These are phyloP conservation scores for Gymnothorax reevesii DNA, from an alignment of 2,797 vertebrate genomes.

Conservation along the genomic window DNA sequence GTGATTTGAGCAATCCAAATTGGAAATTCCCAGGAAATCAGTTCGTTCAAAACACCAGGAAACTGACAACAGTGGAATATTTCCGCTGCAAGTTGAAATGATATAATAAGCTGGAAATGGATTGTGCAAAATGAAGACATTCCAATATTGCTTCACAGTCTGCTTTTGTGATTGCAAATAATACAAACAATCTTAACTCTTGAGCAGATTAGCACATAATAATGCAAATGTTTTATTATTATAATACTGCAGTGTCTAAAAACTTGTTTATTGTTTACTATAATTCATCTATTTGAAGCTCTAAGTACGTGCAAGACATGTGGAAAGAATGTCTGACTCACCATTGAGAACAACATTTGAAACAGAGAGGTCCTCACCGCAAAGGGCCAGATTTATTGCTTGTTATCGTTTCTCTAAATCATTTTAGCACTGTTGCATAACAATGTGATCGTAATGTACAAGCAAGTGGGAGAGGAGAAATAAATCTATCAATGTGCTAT, in stretches of 20 bases:
- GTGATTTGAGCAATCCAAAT: neutral
- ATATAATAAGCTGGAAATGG: neutral
- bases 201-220: neutral
- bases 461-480: conserved; percentile 48
- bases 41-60: neutral
- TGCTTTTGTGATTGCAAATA: neutral
- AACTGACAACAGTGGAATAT: neutral
- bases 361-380: neutral
- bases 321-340: neutral
- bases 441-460: conserved; percentile 53
- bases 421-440: conserved; percentile 52
- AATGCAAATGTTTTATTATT: neutral
- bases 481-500: conserved; percentile 49
- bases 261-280: neutral
- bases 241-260: neutral
- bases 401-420: conserved; percentile 54
- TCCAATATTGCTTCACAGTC: neutral
- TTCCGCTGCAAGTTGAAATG: neutral
- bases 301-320: conserved; percentile 31
- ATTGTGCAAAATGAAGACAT: neutral
- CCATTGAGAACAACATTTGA: neutral
- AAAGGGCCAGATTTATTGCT: conserved; percentile 49
- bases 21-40: neutral
- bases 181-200: too few species aligned
- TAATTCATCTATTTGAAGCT: neutral